A percentile compares a stretch with the other conserved stretches of the same genome.
Conservation (phyloP, 1,140 invertebrate genomes). For the Drosophila pandora region DNA sequence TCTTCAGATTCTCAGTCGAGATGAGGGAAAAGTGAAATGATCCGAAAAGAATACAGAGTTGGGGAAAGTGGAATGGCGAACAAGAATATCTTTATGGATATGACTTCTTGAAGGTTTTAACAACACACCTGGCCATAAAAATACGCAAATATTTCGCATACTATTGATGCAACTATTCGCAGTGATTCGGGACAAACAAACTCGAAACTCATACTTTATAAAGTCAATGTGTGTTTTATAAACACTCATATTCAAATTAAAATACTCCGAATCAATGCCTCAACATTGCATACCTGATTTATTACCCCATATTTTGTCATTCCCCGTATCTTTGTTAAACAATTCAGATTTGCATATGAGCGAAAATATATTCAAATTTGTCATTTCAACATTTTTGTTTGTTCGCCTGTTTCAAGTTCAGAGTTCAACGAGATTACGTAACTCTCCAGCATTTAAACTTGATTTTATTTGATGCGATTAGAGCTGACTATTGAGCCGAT, state of each 20-base stretch:
- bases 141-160: not conserved
- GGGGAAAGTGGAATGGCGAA: conserved; percentile 15
- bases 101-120: not conserved
- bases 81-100: not conserved
- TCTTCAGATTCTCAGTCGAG: conserved; percentile 30
- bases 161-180: not conserved
- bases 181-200: not conserved
- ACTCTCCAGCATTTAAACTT: conserved; percentile 4
- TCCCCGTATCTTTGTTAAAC: conserved; percentile 27
- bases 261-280: conserved; percentile 15
- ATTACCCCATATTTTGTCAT: conserved; percentile 37
- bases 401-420: conserved; percentile 28
- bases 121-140: not conserved
- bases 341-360: conserved; percentile 25
- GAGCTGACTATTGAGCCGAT: conserved; percentile 17
- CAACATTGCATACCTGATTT: conserved; percentile 20
- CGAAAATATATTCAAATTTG: conserved; percentile 37
- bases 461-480: conserved; percentile 20
- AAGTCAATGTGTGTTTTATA: not conserved
- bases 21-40: conserved; percentile 34
- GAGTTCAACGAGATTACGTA: conserved; percentile 25
- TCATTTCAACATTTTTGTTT: conserved; percentile 21
- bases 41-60: not conserved
- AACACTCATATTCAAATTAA: not conserved
- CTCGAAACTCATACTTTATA: no score